phyloP scores from a whole-genome alignment of 2,113 vertebrate species.

The Nasalis larvatus region DNA sequence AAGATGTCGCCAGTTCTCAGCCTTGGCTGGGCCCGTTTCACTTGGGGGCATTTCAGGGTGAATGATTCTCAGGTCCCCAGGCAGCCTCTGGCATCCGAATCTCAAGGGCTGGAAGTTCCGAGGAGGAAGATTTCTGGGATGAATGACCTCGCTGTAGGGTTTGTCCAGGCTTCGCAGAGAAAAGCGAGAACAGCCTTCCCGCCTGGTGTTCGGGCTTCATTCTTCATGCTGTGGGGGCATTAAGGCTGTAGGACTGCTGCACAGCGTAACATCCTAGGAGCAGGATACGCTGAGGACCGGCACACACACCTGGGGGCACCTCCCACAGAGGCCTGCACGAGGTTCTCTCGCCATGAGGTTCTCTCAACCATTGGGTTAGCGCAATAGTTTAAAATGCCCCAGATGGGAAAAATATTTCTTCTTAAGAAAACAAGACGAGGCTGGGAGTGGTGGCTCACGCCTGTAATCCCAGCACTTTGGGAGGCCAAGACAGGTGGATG shows the following conservation, averaged over 20 bases:
- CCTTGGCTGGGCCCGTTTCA: neutral
- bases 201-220: accelerated
- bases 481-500: neutral
- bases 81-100: neutral
- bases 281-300: neutral
- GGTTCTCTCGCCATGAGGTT: accelerated
- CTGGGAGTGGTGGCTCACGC: neutral
- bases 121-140: neutral
- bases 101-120: accelerated
- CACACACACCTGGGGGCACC: accelerated
- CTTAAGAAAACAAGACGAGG: neutral
- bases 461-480: neutral
- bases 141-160: accelerated
- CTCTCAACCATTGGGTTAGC: too few relatives aligned
- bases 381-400: accelerated
- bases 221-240: neutral
- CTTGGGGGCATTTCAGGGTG: neutral
- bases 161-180: accelerated
- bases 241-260: neutral
- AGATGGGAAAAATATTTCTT: neutral
- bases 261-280: accelerated
- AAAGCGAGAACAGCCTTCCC: accelerated
- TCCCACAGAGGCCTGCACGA: too few relatives aligned
- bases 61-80: neutral
- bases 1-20: neutral